Evolutionary conservation across 2,888 invertebrate genomes (phyloP).

Genomic region (Parthenolecanium corni): DNA sequence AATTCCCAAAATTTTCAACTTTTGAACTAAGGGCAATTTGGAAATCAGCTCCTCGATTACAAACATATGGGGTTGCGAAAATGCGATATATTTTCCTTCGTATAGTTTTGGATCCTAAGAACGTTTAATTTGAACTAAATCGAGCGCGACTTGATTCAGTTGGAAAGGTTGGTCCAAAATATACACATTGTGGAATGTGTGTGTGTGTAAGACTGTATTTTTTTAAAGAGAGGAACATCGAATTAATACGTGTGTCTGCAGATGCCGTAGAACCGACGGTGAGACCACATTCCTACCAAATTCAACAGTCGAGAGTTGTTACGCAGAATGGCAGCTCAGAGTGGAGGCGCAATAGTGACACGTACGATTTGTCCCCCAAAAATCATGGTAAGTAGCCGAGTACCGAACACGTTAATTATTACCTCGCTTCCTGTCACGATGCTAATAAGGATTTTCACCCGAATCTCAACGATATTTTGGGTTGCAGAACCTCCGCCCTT

Average conservation of each 20-base stretch:
- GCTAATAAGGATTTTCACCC: background rate
- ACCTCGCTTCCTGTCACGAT: background rate
- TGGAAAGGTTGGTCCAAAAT: too few relatives aligned
- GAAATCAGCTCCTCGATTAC: too few relatives aligned
- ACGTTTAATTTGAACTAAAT: too few relatives aligned
- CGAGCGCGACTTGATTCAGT: too few relatives aligned
- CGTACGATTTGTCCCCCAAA: constrained; percentile 10
- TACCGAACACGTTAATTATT: background rate
- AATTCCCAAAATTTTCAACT: too few relatives aligned
- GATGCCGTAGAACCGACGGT: constrained; percentile 6
- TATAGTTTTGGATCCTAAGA: too few relatives aligned
- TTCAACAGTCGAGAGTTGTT: constrained; percentile 15
- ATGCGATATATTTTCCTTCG: too few relatives aligned
- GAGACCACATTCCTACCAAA: constrained; percentile 23
- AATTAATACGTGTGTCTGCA: background rate
- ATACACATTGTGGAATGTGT: too few relatives aligned
- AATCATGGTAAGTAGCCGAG: constrained; percentile 10
- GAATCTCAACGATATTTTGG: background rate
- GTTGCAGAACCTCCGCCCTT: constrained; percentile 41
- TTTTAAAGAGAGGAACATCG: too few relatives aligned
- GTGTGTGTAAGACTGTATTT: too few relatives aligned
- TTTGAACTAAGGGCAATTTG: too few relatives aligned
- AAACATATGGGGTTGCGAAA: too few relatives aligned
- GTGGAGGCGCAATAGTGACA: constrained; percentile 21
- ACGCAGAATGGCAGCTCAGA: constrained; percentile 21